Base-by-base conservation (phyloP, 1,140 invertebrate genomes). In the Metaphire vulgaris region DNA sequence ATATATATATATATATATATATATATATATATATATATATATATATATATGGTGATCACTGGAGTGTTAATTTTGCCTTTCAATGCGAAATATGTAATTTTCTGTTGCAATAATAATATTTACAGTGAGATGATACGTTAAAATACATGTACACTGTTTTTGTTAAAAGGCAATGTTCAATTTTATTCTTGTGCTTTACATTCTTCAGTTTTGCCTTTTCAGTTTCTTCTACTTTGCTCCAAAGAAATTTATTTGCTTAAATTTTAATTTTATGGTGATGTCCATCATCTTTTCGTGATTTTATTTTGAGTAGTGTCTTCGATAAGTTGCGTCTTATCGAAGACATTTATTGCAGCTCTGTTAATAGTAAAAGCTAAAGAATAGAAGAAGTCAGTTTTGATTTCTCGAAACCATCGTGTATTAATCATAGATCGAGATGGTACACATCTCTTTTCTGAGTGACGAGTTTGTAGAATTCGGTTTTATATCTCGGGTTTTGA, bases 1-100 rank as follows among this genome's bases (percentile, higher is more conserved):
- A 65, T 65, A 65, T 65, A 65, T 65, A 65, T 65, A 65, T 65
- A 65, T 65, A 65, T 65, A 65, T 65, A 65, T 65, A 65, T 65
- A 65, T 65, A 65, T 65, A 65, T 65, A 26, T 26, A 65, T 65
- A 65, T 65, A 65, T 65, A 65, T 65, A 65, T 14, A 65, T 15
- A 65, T 15, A 65, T 65, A 65, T 65, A 65, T 15, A 15, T 15
- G 56, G 56, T 65, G 14, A 65, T 65, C 26, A 26, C 26, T 65
- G 26, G 14, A 26, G 26, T 65, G 26, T 65, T 15, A 65, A 15
- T 65, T 15, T 15, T 15, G 26, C 26, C 56, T 65, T 65, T 65
- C 14, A 26, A 15, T 65, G 26, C 14, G 14, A 65, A 26, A 15
- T 65, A 15, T 65, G 14, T 26, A 14, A 65, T 65, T 65, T 15